Percentiles rank a stretch among this genome's conserved stretches.
phyloP scores from a whole-genome alignment of 1,140 invertebrate genomes.

The Melipona quadrifasciata region DNA sequence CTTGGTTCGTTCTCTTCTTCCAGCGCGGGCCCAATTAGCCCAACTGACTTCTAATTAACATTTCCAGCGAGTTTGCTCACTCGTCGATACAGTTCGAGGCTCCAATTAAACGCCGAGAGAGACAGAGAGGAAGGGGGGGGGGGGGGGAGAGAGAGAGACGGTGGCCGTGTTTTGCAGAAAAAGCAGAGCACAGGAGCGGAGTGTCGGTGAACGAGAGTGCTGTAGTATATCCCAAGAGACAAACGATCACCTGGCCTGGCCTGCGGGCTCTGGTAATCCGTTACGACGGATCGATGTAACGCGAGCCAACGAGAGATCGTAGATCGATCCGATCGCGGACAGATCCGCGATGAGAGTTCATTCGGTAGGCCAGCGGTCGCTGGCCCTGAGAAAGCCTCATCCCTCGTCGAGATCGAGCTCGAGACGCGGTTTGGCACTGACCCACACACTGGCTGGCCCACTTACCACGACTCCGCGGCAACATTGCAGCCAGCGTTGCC shows the following conservation, averaged over 20 bases:
- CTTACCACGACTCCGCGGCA: constrained; percentile 60
- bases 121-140: too few species aligned
- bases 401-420: constrained; percentile 59
- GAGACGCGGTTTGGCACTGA: constrained; percentile 75
- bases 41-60: constrained; percentile 12
- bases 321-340: constrained; percentile 55
- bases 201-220: neutral
- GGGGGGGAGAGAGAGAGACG: neutral
- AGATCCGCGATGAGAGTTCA: constrained; percentile 39
- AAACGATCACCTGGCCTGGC: constrained; percentile 13
- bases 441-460: constrained; percentile 75
- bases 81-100: constrained; percentile 19
- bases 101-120: constrained; percentile 21
- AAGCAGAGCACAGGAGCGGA: neutral
- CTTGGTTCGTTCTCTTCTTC: constrained; percentile 4
- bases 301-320: constrained; percentile 38
- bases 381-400: constrained; percentile 68
- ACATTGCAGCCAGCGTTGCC: constrained; percentile 30
- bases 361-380: constrained; percentile 52
- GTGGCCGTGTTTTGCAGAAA: neutral
- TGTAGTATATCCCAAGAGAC: neutral
- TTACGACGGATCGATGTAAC: constrained; percentile 58
- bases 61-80: constrained; percentile 20
- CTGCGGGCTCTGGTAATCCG: constrained; percentile 44
- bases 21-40: constrained; percentile 19